Conservation (phyloP, 1,140 invertebrate genomes). For the Neodiprion fabricii region DNA sequence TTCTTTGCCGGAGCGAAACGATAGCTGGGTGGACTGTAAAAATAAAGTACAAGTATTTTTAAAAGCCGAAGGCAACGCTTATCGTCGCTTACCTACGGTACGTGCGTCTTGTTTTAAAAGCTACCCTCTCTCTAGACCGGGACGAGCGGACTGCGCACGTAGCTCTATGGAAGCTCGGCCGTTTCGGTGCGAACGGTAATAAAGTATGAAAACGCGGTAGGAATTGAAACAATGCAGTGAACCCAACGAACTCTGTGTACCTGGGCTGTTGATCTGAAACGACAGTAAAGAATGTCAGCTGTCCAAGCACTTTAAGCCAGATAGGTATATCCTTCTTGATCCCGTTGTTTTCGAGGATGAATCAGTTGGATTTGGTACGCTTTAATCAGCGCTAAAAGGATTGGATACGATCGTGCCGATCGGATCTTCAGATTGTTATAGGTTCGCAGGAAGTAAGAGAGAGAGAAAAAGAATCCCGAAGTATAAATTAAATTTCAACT, state of each 20-base stretch:
- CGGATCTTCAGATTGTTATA: neutral
- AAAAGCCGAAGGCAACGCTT: neutral
- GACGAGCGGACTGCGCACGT: neutral
- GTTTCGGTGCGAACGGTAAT: neutral
- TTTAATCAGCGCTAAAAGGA: conserved; percentile 4
- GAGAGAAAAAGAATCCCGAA: neutral
- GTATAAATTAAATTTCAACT: neutral
- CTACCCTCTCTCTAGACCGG: neutral
- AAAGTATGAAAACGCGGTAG: neutral
- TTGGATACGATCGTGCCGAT: neutral
- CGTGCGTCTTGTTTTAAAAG: conserved; percentile 5
- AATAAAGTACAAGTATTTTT: neutral
- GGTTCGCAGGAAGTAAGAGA: too few relatives aligned
- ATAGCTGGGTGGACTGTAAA: neutral
- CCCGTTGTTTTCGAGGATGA: neutral
- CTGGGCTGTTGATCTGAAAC: too few relatives aligned
- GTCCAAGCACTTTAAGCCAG: neutral
- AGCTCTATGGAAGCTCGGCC: neutral
- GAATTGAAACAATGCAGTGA: neutral
- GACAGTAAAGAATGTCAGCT: neutral
- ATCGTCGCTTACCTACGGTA: neutral
- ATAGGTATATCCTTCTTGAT: neutral
- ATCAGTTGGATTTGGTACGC: neutral
- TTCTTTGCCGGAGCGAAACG: neutral
- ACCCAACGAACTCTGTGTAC: neutral